These are phyloP conservation scores for Misgurnus mizolepis DNA, from an alignment of 2,113 vertebrate species.

Conservation along the genomic window DNA sequence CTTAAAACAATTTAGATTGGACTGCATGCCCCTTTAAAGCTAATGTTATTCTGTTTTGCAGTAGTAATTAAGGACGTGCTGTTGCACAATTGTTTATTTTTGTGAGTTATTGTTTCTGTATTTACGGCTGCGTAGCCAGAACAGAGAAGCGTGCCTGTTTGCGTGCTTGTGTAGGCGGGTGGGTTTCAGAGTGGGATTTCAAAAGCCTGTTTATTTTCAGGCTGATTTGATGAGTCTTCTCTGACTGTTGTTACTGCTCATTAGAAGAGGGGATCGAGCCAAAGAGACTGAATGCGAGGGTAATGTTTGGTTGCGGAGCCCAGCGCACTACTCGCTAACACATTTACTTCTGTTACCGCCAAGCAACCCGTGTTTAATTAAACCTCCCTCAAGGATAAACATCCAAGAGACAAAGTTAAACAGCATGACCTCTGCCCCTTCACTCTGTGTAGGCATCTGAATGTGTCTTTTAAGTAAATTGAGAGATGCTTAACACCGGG, in stretches of 20 bases:
- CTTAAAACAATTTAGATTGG: conserved; percentile 58
- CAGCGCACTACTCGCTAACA: neutral
- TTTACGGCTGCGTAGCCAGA: conserved; percentile 6
- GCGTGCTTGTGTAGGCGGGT: conserved; percentile 47
- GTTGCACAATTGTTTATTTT: conserved; percentile 38
- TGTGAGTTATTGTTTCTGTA: conserved; percentile 14
- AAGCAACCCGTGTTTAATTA: conserved; percentile 41
- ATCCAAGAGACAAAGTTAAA: conserved; percentile 34
- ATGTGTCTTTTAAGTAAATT: conserved; percentile 16
- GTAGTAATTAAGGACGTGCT: conserved; percentile 66
- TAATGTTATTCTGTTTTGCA: conserved; percentile 58
- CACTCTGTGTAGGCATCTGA: conserved; percentile 22
- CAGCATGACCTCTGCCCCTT: conserved; percentile 19
- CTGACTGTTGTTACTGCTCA: conserved; percentile 71
- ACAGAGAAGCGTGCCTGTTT: neutral
- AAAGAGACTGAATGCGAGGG: conserved; percentile 58
- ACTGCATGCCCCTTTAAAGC: conserved; percentile 35
- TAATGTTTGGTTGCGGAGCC: conserved; percentile 39
- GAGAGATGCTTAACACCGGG: no score
- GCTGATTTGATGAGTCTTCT: conserved; percentile 74
- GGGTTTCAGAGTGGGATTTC: conserved; percentile 62
- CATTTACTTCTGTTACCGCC: conserved; percentile 15
- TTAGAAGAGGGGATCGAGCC: conserved; percentile 72
- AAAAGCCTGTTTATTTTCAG: conserved; percentile 53
- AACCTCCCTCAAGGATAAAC: conserved; percentile 29